Base-by-base conservation (phyloP, 2,888 invertebrate species). In the Carcina quercana region DNA sequence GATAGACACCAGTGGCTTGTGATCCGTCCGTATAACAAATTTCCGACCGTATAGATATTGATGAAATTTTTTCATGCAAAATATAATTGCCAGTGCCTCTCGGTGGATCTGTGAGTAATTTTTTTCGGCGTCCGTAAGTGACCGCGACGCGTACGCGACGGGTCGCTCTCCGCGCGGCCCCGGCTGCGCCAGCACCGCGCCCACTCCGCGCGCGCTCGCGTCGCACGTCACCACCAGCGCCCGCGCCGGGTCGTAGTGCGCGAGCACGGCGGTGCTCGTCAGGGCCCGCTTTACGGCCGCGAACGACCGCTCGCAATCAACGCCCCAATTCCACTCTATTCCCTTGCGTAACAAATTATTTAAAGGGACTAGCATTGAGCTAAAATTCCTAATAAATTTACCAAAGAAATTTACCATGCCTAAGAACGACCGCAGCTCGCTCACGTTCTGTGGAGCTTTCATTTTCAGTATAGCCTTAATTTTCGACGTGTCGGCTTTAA, bases 341-440 rank as follows among this genome's bases (percentile, higher is more conserved):
- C 22, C 21, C n/a, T 33, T 33, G 12, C 26, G 30, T 15, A 30
- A n/a, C 5, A 33, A 20, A 2, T 14, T 10, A 13, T 33, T 30
- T 8, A 37, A 13, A 3, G 37, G 37, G 3, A 11, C 5, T 15
- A 37, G 19, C n/a, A 28, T 15, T 3, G 8, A 10, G 11, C 17
- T 20, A 12, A 37, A 26, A 15, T 30, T 25, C 3, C 15, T n/a
- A 3, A 33, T 27, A 12, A 37, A 37, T 17, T 34, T 31, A 4
- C 25, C 14, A 12, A 31, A 37, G 17, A 28, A 37, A 7, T 37
- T 34, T 1, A 32, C 28, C 14, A 37, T 19, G 2, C 37, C 37
- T 10, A 37, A 11, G 13, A 34, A 34, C 1, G 31, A 10, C 17
- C 29, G 31, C 6, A 37, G 12, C 12, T 28, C 27, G 2, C 31